These are phyloP conservation scores for Napeogenes inachia DNA, from an alignment of 2,888 invertebrate species.

Conservation along the genomic window DNA sequence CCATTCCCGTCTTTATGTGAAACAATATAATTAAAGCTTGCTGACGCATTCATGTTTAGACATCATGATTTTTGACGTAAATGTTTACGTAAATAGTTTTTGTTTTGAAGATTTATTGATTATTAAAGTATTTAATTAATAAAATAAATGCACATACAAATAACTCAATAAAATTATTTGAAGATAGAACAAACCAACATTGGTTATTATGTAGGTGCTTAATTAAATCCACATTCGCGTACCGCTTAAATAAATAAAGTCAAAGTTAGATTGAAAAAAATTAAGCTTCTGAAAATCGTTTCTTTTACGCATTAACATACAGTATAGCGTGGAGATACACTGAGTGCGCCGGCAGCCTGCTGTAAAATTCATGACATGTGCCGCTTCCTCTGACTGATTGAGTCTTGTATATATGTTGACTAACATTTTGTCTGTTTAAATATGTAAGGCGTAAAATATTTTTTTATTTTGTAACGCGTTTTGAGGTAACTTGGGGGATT, in stretches of 20 bases:
- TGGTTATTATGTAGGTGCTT: background rate
- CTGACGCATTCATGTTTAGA: background rate
- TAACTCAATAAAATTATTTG: background rate
- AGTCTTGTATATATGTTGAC: constrained; percentile 47
- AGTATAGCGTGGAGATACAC: constrained; percentile 11
- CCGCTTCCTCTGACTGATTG: constrained; percentile 63
- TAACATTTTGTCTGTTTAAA: constrained; percentile 33
- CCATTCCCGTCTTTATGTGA: constrained; percentile 21
- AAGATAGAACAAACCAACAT: background rate
- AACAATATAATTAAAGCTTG: constrained; percentile 10
- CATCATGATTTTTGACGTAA: background rate
- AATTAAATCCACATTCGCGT: background rate
- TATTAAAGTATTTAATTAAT: too few relatives aligned
- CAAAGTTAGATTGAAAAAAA: constrained; percentile 21
- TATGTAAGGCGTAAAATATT: constrained; percentile 17
- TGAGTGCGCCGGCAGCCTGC: constrained; percentile 36
- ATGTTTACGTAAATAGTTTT: background rate
- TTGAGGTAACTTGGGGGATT: background rate
- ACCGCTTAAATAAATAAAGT: constrained; percentile 10
- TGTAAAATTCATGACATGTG: constrained; percentile 66
- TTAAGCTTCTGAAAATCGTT: constrained; percentile 18
- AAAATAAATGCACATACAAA: too few relatives aligned
- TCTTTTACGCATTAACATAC: constrained; percentile 22
- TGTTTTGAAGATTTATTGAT: too few relatives aligned
- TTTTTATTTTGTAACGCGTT: background rate